Conservation (phyloP, 1,140 invertebrate species). For the Solenopsis invicta region DNA sequence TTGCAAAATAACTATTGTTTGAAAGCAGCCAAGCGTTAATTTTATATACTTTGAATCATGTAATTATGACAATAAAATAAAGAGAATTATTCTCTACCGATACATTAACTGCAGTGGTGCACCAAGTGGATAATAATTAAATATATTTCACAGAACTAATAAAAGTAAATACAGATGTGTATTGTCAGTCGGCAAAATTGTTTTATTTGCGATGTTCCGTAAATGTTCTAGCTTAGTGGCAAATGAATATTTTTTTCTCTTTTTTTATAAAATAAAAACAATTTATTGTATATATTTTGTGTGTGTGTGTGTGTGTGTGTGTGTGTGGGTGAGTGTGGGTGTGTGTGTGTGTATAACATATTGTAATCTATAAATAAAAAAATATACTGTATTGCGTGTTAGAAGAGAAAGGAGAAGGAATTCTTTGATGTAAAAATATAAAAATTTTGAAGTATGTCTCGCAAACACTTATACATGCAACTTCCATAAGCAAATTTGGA, state of each 20-base stretch:
- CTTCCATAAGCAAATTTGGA: constrained; percentile 3
- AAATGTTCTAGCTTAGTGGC: background rate
- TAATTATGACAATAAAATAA: background rate
- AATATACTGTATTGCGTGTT: background rate
- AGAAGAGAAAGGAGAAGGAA: too few relatives aligned
- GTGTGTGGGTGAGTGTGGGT: too few relatives aligned
- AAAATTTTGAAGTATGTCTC: background rate
- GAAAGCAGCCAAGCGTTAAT: background rate
- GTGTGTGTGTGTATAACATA: background rate
- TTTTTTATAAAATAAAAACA: constrained; percentile 5
- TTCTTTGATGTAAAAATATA: background rate
- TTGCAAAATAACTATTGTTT: constrained; percentile 9
- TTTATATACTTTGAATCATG: constrained; percentile 2
- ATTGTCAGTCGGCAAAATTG: constrained; percentile 13
- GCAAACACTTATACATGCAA: constrained; percentile 1
- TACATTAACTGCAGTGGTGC: background rate
- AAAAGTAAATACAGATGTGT: background rate
- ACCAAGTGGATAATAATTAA: constrained; percentile 18
- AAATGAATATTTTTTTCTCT: background rate
- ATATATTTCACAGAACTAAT: background rate
- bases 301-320: background rate
- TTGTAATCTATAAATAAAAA: background rate
- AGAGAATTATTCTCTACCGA: background rate
- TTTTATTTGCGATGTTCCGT: constrained; percentile 22
- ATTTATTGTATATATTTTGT: background rate